Base-by-base conservation (phyloP, 2,888 invertebrate genomes). In the Stomorhina lunata region DNA sequence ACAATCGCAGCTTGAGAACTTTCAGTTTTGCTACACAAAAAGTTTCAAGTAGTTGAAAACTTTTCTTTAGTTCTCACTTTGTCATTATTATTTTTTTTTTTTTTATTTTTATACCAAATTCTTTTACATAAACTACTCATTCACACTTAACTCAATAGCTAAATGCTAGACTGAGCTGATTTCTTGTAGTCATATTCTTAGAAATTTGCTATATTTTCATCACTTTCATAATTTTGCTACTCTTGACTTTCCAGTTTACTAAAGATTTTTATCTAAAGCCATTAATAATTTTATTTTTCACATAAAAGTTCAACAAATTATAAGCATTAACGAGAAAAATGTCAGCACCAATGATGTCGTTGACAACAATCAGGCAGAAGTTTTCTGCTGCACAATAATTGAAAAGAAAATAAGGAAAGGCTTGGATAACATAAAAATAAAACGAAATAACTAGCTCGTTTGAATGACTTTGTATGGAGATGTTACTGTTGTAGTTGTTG, bases 251-350 rank as follows among this genome's bases (percentile, higher is more conserved):
- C 37, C 29, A 57, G 40, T 76, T 80, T 65, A 48, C 71, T 50
- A 76, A 43, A 76, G 69, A 80, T 71, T 76, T 80, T 55, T 75
- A 75, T 75, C 63, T 45, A 9, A 55, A 75, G 45, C 22, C 48
- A 65, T 69, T 80, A 80, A 71, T 76, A 71, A 76, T 76, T 76
- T 76, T 50, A 71, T 50, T 48, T 66, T 59, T 48, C 29, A 37
- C 65, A 72, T 79, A 72, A 72, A 79, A 79, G 65, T 78, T 65
- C 48, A 65, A 71, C 65, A 78, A 71, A 79, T 79, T 79, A 57
- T 40, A 17, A 25, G n/a, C 65, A 57, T 79, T 72, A 72, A 72
- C 72, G 65, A 65, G 65, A 10, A 65, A 48, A 50, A 66, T 48
- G 65, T 50, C 65, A 59, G 25, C 65, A 29, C 9, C 55, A 78